These are phyloP conservation scores for Elgonia sp. DNA, from an alignment of 2,888 invertebrate genomes.

Conservation along the genomic window DNA sequence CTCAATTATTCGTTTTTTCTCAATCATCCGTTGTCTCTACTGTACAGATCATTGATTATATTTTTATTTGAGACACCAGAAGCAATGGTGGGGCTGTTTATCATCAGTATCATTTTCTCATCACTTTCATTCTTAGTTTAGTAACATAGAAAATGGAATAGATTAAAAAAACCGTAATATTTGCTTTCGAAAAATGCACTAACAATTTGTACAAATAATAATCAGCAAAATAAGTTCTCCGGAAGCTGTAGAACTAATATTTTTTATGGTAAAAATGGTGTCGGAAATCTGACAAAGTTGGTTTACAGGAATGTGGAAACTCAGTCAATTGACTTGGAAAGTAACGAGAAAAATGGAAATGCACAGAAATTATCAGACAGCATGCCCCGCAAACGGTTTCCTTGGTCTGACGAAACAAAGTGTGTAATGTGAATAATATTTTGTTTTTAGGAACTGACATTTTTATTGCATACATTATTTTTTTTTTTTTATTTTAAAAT, in stretches of 20 bases:
- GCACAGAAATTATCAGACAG: constrained; percentile 86
- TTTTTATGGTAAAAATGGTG: no score
- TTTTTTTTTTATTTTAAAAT: no score
- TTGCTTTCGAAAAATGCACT: not conserved
- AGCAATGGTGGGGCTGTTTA: constrained; percentile 82
- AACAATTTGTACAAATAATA: no score
- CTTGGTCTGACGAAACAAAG: constrained; percentile 91
- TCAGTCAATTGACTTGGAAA: constrained; percentile 81
- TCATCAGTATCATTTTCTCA: constrained; percentile 82
- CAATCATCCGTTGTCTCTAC: constrained; percentile 42
- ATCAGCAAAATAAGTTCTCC: no score
- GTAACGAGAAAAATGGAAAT: constrained; percentile 85
- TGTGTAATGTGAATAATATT: constrained; percentile 82
- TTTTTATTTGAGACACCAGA: constrained; percentile 69
- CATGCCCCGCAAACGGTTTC: constrained; percentile 91
- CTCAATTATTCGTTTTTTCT: constrained; percentile 47
- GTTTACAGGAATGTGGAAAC: constrained; percentile 84
- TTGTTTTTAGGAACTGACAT: no score
- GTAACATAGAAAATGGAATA: not conserved
- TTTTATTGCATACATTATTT: no score
- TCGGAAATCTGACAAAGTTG: no score
- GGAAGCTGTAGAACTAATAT: no score
- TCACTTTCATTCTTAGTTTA: constrained; percentile 74
- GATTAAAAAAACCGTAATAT: not conserved
- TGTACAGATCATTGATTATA: constrained; percentile 44